Conservation (phyloP, 1,140 invertebrate species). For the Brachionus angularis region DNA sequence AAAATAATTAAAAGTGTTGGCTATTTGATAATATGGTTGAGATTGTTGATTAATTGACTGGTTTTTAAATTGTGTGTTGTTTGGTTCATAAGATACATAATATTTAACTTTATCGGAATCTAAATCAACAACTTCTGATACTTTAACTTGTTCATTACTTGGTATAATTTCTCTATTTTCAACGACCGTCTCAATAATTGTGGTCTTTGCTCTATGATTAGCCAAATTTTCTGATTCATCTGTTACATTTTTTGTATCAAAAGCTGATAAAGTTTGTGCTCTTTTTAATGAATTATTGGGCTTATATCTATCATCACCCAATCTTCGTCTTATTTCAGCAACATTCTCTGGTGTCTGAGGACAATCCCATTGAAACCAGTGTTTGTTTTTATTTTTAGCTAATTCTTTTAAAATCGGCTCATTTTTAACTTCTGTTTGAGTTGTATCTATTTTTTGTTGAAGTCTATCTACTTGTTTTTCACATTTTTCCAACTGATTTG, state of each 20-base stretch:
- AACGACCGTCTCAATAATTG: too few species aligned
- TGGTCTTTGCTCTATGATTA: too few species aligned
- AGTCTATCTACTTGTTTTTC: neutral
- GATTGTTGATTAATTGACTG: too few species aligned
- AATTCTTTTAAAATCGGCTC: neutral
- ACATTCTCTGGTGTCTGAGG: slow-evolving; percentile 25
- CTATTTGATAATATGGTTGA: slow-evolving; percentile 21
- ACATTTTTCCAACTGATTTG: neutral
- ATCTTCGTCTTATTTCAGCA: slow-evolving; percentile 21
- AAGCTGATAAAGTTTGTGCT: neutral
- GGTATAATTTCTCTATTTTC: neutral
- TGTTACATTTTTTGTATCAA: neutral
- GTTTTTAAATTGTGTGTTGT: slow-evolving; percentile 22
- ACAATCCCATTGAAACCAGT: slow-evolving; percentile 41
- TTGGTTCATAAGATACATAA: slow-evolving; percentile 4
- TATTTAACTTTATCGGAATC: neutral
- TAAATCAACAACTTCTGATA: neutral
- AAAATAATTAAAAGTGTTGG: slow-evolving; percentile 14
- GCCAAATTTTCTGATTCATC: neutral
- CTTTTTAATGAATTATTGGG: neutral
- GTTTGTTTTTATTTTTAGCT: neutral
- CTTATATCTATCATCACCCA: slow-evolving; percentile 36
- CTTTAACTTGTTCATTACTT: neutral
- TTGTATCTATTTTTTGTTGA: neutral
- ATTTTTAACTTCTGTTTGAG: neutral